phyloP scores from a whole-genome alignment of 2,113 vertebrate genomes.

The Plecturocebus donacophilus region DNA sequence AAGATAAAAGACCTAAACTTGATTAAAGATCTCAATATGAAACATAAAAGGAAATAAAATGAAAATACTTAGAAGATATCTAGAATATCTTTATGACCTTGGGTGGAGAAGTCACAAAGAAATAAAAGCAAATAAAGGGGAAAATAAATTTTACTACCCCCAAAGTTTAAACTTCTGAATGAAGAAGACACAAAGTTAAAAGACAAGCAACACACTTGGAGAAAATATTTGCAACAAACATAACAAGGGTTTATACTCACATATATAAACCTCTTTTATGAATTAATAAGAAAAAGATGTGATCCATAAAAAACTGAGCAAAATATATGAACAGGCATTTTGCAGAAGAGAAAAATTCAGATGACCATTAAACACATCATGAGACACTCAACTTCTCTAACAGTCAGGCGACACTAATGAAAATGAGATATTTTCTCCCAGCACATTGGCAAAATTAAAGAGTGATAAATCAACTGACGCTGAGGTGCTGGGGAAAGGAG shows the following conservation, averaged over 20 bases:
- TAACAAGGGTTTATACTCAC: background rate
- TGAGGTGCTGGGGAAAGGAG: slow-evolving; percentile 29
- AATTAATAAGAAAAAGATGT: slow-evolving; percentile 42
- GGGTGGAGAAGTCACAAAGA: background rate
- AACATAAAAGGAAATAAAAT: background rate
- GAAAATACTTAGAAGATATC: background rate
- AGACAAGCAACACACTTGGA: background rate
- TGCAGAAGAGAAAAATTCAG: background rate
- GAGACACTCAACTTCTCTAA: background rate
- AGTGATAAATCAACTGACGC: slow-evolving; percentile 44
- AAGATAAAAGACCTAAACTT: background rate
- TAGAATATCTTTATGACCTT: background rate
- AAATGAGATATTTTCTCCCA: slow-evolving; percentile 16
- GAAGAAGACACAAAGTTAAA: background rate
- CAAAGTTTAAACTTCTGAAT: background rate
- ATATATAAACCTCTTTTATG: background rate
- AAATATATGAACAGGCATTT: background rate
- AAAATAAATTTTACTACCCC: background rate
- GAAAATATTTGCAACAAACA: background rate
- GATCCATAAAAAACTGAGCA: background rate
- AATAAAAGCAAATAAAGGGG: background rate
- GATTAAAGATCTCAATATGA: background rate
- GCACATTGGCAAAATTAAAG: slow-evolving; percentile 57
- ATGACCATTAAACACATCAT: background rate
- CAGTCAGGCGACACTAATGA: background rate